These are phyloP conservation scores for Aurelia sp. DNA, from an alignment of 30 jellyfish, hydroid and myxozoan genomes.

Conservation along the genomic window DNA sequence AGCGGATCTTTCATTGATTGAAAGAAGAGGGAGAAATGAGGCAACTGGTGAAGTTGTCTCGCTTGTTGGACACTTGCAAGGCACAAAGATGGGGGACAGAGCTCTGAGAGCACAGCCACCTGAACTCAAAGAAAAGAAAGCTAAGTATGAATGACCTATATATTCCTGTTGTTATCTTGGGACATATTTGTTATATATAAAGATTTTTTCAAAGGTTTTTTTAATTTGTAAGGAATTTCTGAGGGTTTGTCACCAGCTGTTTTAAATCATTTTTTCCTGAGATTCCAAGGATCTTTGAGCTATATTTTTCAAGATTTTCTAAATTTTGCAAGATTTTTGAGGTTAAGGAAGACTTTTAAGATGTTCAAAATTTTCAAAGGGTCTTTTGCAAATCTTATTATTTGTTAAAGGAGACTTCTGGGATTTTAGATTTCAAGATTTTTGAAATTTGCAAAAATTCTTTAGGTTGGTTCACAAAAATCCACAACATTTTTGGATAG, in stretches of 20 bases:
- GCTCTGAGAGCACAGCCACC: conserved; percentile 89
- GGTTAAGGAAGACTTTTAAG: too few species aligned
- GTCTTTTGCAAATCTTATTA: too few species aligned
- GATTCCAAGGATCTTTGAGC: neutral
- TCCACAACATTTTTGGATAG: too few species aligned
- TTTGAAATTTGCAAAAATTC: too few species aligned
- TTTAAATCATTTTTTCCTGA: too few species aligned
- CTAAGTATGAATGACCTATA: conserved; percentile 66
- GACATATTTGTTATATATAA: neutral
- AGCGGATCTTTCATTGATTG: conserved; percentile 98
- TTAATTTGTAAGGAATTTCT: too few species aligned
- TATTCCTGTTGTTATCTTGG: neutral
- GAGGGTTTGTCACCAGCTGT: too few species aligned
- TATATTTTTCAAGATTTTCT: neutral
- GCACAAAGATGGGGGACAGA: conserved; percentile 98
- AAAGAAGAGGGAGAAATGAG: conserved; percentile 97
- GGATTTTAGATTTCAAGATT: neutral
- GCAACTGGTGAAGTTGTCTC: conserved; percentile 99
- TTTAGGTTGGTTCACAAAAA: too few species aligned
- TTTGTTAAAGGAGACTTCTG: too few species aligned
- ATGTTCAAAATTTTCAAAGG: too few species aligned
- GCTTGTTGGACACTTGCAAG: conserved; percentile 89
- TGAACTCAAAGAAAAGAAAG: conserved; percentile 82
- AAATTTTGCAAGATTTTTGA: neutral
- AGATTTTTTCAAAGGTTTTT: too few species aligned